Percentiles rank a stretch among this genome's conserved stretches.
Evolutionary conservation across 2,797 vertebrate species (phyloP).

Genomic region (Danionella dracula): DNA sequence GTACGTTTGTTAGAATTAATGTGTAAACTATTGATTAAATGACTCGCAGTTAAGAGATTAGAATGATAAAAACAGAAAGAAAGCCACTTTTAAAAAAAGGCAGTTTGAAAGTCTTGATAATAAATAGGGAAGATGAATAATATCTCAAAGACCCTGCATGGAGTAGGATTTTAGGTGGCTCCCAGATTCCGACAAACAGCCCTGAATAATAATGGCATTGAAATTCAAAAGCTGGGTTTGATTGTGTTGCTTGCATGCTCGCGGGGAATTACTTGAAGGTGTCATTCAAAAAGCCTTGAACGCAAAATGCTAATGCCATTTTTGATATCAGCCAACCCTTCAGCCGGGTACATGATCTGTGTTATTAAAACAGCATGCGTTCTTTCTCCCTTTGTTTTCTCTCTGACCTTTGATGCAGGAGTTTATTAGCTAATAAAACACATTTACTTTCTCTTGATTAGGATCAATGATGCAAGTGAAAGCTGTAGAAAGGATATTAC

Average conservation of each 20-base stretch:
- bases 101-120: neutral
- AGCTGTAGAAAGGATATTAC: neutral
- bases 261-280: neutral
- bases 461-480: conserved; percentile 10
- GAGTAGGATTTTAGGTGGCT: too few relatives aligned
- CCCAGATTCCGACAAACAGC: neutral
- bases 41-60: conserved; percentile 11
- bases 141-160: neutral
- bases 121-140: neutral
- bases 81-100: neutral
- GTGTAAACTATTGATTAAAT: conserved; percentile 43
- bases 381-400: conserved; percentile 11
- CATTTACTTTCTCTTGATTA: conserved; percentile 16
- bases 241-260: conserved; percentile 21
- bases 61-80: conserved; percentile 16
- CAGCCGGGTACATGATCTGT: conserved; percentile 29
- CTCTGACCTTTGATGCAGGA: conserved; percentile 31
- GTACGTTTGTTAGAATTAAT: conserved; percentile 51
- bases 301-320: conserved; percentile 31
- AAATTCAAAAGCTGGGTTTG: conserved; percentile 1
- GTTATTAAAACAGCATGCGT: conserved; percentile 42
- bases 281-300: conserved; percentile 31
- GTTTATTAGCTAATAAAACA: conserved; percentile 29
- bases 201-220: conserved; percentile 1
- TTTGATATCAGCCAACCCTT: conserved; percentile 33